Percentiles rank a stretch among this genome's conserved stretches.
Conservation (phyloP, 1,140 invertebrate species). For the Neodiprion lecontei region DNA sequence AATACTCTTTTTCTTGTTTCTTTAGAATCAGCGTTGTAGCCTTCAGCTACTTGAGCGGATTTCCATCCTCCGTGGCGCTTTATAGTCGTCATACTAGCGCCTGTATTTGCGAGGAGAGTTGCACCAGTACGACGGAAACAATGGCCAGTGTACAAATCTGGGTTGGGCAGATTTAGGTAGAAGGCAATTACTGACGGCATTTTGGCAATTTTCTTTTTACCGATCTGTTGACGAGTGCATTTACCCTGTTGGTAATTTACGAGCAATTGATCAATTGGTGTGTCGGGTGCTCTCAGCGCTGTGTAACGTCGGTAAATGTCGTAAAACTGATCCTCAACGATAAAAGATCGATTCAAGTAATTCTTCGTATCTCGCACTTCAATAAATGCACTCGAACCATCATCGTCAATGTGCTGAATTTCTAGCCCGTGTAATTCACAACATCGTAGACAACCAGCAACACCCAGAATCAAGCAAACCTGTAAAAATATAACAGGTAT, state of each 20-base stretch:
- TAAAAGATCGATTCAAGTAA: slow-evolving; percentile 14
- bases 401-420: neutral
- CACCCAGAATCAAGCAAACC: neutral
- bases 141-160: slow-evolving; percentile 36
- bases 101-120: slow-evolving; percentile 32
- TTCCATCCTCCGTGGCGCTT: slow-evolving; percentile 37
- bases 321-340: slow-evolving; percentile 9
- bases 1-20: slow-evolving; percentile 8
- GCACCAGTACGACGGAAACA: slow-evolving; percentile 32
- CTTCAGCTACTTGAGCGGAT: slow-evolving; percentile 25
- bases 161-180: slow-evolving; percentile 32
- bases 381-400: neutral
- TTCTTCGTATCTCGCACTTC: slow-evolving; percentile 16
- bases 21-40: slow-evolving; percentile 19
- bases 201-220: slow-evolving; percentile 16
- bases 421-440: neutral
- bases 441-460: neutral
- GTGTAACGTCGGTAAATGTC: slow-evolving; percentile 2
- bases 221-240: slow-evolving; percentile 15
- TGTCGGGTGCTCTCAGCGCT: slow-evolving; percentile 7
- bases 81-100: slow-evolving; percentile 33
- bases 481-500: neutral
- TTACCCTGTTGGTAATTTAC: slow-evolving; percentile 7
- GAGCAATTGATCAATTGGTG: slow-evolving; percentile 16
- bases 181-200: slow-evolving; percentile 32